Base-by-base conservation (phyloP, 92 coral and sea anemone species). In the Diadumene lineata region DNA sequence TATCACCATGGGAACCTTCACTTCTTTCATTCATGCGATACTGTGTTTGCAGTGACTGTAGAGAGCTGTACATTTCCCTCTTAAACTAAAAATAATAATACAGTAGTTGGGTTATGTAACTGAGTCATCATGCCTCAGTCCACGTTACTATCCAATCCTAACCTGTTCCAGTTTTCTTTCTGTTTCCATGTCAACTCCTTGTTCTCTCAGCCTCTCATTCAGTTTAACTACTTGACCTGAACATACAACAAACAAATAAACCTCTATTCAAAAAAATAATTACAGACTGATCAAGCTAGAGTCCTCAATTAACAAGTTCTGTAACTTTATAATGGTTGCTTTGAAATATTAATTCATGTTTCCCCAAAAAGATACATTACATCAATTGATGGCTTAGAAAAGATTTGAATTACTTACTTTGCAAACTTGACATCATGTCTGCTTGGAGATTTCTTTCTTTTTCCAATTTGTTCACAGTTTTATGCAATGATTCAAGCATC, bases 161-260 rank as follows among this genome's bases (percentile, higher is more conserved):
- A 88, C 92, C 84, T 85, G 88, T 70, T 91, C 97, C 1, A 91
- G 81, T 57, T 91, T 91, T 65, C 92, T 75, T 65, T 91, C 97
- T 43, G 97, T 91, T 75, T 87, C 90, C 25, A 87, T 51, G 71
- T 91, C 90, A 22, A 87, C 97, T 24, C 97, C 97, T 73, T 68
- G 87, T 76, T 91, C 97, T 74, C 88, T 77, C 50, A 91, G 82
- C 63, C 92, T 78, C 21, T 91, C 92, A 84, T 68, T 87, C 34
- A 87, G 76, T 43, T 79, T 79, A 71, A 64, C 81, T 25, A 91
- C 86, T 66, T 91, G 85, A 63, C 81, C 97, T 91, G n/a, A n/a
- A n/a, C n/a, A n/a, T n/a, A n/a, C n/a, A n/a, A n/a, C n/a, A n/a
- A n/a, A n/a, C n/a, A n/a, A n/a, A n/a, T n/a, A n/a, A n/a, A n/a